phyloP scores from a whole-genome alignment of 2,113 vertebrate genomes.

The Aptenodytes forsteri region DNA sequence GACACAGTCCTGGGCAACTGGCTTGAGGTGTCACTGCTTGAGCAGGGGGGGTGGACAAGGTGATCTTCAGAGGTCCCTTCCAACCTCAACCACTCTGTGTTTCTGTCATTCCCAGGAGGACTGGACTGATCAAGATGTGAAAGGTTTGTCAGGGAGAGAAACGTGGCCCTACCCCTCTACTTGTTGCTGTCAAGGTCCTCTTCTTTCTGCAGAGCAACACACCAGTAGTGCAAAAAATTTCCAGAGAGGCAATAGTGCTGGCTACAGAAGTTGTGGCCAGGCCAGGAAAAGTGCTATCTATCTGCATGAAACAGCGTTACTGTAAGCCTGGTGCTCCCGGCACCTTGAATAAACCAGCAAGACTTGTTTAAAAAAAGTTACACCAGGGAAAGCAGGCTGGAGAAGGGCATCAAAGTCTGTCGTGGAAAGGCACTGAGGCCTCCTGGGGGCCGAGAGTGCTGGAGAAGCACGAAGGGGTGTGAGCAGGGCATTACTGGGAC shows the following conservation, averaged over 20 bases:
- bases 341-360: neutral
- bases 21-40: neutral
- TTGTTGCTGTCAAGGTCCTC: neutral
- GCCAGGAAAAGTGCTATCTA: neutral
- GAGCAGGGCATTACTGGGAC: neutral
- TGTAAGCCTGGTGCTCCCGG: neutral
- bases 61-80: neutral
- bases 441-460: neutral
- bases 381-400: neutral
- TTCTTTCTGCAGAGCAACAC: neutral
- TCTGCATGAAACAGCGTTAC: neutral
- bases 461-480: fast-evolving
- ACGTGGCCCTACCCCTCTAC: neutral
- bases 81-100: neutral
- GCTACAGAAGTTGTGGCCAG: neutral
- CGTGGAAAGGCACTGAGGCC: neutral
- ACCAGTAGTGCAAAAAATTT: neutral
- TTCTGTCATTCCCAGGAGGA: neutral
- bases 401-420: neutral
- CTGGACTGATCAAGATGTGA: neutral
- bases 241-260: neutral
- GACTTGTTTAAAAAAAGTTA: neutral
- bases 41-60: neutral
- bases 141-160: neutral
- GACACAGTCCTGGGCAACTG: fast-evolving